phyloP scores from a whole-genome alignment of 2,113 vertebrate genomes.

The Ramphastos sulfuratus region DNA sequence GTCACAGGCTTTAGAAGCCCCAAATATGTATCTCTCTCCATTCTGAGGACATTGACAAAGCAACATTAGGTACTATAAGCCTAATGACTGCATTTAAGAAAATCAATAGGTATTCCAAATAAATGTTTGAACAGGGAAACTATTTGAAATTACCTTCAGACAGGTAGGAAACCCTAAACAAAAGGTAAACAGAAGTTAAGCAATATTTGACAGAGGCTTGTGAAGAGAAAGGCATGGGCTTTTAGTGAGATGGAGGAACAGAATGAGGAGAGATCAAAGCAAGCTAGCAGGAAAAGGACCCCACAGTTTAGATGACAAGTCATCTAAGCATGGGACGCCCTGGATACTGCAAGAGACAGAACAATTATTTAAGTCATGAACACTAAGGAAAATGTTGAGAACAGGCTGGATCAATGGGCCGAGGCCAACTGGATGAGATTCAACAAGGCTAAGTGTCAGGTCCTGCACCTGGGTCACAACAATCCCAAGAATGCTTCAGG shows the following conservation, averaged over 20 bases:
- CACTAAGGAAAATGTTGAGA: not conserved
- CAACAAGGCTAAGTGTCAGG: no score
- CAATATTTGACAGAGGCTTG: not conserved
- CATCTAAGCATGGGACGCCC: not conserved
- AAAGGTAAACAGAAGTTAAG: not conserved
- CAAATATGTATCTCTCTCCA: fast-evolving
- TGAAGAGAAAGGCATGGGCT: not conserved
- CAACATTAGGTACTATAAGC: not conserved
- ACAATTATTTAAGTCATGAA: not conserved
- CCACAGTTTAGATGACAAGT: not conserved
- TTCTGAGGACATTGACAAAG: not conserved
- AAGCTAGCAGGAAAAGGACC: not conserved
- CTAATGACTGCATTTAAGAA: not conserved
- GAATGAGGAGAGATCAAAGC: not conserved
- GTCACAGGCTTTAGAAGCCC: not conserved
- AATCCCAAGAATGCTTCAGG: no score
- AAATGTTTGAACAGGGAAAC: not conserved
- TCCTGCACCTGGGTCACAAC: no score
- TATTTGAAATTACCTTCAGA: not conserved
- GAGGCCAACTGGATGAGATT: no score
- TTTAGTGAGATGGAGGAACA: not conserved
- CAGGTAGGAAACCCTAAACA: not conserved
- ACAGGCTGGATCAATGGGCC: no score
- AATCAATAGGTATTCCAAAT: not conserved
- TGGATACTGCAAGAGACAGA: not conserved